phyloP scores from a whole-genome alignment of 2,113 vertebrate genomes.

The Peromyscus maniculatus region DNA sequence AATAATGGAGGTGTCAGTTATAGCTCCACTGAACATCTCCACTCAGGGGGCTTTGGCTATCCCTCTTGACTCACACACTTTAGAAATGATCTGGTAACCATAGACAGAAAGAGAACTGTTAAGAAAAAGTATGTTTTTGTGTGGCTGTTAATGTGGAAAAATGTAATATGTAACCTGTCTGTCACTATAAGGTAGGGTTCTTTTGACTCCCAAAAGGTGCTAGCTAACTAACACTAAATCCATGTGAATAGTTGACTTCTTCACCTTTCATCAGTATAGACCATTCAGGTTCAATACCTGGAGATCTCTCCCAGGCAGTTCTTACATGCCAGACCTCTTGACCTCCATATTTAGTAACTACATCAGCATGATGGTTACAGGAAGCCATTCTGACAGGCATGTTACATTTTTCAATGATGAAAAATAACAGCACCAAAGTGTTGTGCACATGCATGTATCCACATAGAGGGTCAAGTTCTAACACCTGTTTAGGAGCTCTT shows the following conservation, averaged over 20 bases:
- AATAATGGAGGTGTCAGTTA: not conserved
- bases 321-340: not conserved
- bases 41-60: not conserved
- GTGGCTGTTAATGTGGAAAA: not conserved
- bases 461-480: not conserved
- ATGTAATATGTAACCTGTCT: not conserved
- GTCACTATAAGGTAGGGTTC: not conserved
- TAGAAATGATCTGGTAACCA: not conserved
- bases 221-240: not conserved
- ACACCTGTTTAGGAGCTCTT: not conserved
- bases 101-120: not conserved
- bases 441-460: not conserved
- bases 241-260: not conserved
- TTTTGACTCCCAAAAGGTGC: not conserved
- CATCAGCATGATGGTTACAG: not conserved
- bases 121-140: not conserved
- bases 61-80: not conserved
- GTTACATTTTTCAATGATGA: not conserved
- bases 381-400: not conserved
- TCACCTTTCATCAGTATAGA: not conserved
- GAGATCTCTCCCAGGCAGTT: not conserved
- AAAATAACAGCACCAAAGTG: not conserved
- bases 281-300: not conserved
- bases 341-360: not conserved
- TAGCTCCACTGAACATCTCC: not conserved